These are phyloP conservation scores for Chamaedrilus cognettii DNA, from an alignment of 2,888 invertebrate genomes.

Conservation along the genomic window DNA sequence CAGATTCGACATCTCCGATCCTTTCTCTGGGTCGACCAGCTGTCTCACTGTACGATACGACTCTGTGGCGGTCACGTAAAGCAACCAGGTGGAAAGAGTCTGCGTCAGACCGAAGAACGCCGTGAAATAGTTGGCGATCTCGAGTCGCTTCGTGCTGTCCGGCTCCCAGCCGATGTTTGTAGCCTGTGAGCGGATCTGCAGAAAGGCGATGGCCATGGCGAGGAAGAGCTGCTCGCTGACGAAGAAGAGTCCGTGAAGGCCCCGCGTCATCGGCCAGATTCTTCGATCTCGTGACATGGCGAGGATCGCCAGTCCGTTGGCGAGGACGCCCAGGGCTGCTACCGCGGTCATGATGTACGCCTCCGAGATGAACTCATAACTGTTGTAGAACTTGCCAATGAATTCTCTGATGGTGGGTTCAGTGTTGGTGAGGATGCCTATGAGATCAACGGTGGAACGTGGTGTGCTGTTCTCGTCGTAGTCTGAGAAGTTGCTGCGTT, in stretches of 20 bases:
- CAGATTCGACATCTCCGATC: background rate
- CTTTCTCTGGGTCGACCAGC: constrained; percentile 13
- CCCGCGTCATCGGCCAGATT: constrained; percentile 11
- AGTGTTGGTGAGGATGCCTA: too few relatives aligned
- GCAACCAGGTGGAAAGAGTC: constrained; percentile 26
- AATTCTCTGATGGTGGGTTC: background rate
- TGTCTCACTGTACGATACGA: constrained; percentile 17
- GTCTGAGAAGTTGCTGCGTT: too few relatives aligned
- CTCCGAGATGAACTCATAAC: constrained; percentile 21
- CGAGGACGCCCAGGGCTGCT: constrained; percentile 22
- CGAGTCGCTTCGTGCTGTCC: background rate
- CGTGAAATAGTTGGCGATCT: constrained; percentile 18
- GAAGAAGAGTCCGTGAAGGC: constrained; percentile 18
- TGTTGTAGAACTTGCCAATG: background rate
- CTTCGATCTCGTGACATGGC: constrained; percentile 14
- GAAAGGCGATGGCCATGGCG: constrained; percentile 10
- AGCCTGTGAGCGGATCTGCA: background rate
- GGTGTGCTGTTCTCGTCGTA: too few relatives aligned
- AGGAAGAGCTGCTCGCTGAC: constrained; percentile 16
- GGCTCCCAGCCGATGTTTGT: too few relatives aligned
- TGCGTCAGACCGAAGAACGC: constrained; percentile 19
- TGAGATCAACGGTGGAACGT: too few relatives aligned
- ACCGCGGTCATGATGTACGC: constrained; percentile 12
- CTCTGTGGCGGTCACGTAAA: constrained; percentile 27
- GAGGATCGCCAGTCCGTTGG: constrained; percentile 16